A percentile compares a stretch with the other conserved stretches of the same genome.
Evolutionary conservation across 2,797 vertebrate species (phyloP).

Genomic region (Danio kyathit): DNA sequence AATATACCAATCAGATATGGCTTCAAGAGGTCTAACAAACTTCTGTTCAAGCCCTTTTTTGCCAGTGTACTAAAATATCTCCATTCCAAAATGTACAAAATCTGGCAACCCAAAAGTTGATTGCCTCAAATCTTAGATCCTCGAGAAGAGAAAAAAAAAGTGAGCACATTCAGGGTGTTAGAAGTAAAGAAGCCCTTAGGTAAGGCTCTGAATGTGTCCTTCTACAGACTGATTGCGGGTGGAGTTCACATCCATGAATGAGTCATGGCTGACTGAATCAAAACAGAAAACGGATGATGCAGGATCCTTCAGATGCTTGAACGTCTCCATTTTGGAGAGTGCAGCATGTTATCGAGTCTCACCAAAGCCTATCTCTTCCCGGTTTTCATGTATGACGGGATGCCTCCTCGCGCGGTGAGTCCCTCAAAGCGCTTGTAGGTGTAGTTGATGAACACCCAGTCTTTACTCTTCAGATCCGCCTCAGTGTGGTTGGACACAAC

Average conservation of each 20-base stretch:
- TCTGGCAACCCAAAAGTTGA: background rate
- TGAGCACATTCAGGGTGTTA: slow-evolving; percentile 35
- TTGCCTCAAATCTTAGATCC: slow-evolving; percentile 1
- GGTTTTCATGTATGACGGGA: slow-evolving; percentile 89
- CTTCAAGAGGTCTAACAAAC: slow-evolving; percentile 3
- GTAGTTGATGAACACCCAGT: slow-evolving; percentile 93
- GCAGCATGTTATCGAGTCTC: slow-evolving; percentile 9
- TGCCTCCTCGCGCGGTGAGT: slow-evolving; percentile 88
- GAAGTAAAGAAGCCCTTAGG: slow-evolving; percentile 33
- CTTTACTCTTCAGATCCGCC: slow-evolving; percentile 89
- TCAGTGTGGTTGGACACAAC: slow-evolving; percentile 82
- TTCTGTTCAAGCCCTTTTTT: slow-evolving; percentile 18
- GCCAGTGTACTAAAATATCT: slow-evolving; percentile 28
- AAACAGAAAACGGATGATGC: slow-evolving; percentile 22
- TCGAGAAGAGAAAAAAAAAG: slow-evolving; percentile 6
- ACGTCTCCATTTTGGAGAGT: slow-evolving; percentile 8
- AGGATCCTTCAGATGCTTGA: slow-evolving; percentile 26
- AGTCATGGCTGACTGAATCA: slow-evolving; percentile 23
- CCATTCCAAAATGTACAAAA: slow-evolving; percentile 14
- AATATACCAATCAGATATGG: background rate
- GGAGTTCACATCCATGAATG: slow-evolving; percentile 35
- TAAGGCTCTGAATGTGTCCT: background rate
- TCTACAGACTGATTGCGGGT: background rate
- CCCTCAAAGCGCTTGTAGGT: slow-evolving; percentile 92
- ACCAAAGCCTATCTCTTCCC: slow-evolving; percentile 74